Base-by-base conservation (phyloP, 2,888 invertebrate genomes). In the Caenorhabditis afra region DNA sequence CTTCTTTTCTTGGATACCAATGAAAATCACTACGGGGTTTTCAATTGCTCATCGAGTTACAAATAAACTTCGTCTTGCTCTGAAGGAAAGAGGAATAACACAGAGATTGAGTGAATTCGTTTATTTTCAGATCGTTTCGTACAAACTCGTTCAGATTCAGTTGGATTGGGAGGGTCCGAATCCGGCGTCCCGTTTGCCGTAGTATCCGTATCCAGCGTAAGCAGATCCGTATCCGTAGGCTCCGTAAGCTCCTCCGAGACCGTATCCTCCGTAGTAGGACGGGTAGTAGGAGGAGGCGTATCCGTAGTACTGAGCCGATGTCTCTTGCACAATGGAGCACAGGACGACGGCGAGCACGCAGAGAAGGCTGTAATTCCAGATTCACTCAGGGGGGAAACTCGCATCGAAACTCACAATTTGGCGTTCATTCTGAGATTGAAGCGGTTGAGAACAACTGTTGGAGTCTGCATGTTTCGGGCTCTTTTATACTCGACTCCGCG, bases 201-300 rank as follows among this genome's bases (percentile, higher is more conserved):
- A 61, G 20, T 61, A 61, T 61, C 59, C 59, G 20, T 61, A 61
- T 61, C 59, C 59, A n/a, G 29, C 52, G 20, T 57, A 57, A 3
- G 57, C 57, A 10, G 57, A 57, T 57, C 39, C 39, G 41, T 67
- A 67, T 61, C 68, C 68, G 29, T 71, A 71, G 29, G 52, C 70
- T 23, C 58, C 70, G 12, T 70, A 70, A 12, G 50, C 59, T 50
- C 53, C 59, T 53, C 47, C 41, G 20, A 49, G 35, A 29, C 64
- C 71, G 50, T 71, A 71, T 64, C 50, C 55, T 52, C 68, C 68
- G 44, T 68, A 68, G 37, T 62, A 62, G 45, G 71, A 71, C 45
- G 62, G 57, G 47, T 71, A 71, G 47, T 49, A 62, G 41, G 70
- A 70, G 53, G 70, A 61, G 12, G 59, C 70, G 44, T 70, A 70